A percentile compares a stretch with the other conserved stretches of the same genome.
phyloP scores from a whole-genome alignment of 2,888 invertebrate species.

The Rhagonycha fulva region DNA sequence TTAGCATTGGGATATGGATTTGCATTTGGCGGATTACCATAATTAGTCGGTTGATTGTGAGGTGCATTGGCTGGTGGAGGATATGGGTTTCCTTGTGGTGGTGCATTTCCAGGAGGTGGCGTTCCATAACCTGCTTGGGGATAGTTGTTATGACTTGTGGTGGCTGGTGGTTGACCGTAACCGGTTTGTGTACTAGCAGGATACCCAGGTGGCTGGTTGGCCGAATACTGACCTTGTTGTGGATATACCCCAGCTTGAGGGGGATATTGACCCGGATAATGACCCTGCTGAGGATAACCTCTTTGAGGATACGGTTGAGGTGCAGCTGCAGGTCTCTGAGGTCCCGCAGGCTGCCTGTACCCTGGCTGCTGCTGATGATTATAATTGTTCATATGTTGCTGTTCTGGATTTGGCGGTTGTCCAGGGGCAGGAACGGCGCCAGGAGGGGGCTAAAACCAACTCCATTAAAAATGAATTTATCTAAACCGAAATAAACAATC shows the following conservation, averaged over 20 bases:
- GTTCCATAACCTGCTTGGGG: slow-evolving; percentile 56
- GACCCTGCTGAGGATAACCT: slow-evolving; percentile 66
- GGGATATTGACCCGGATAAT: slow-evolving; percentile 67
- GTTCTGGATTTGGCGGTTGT: slow-evolving; percentile 46
- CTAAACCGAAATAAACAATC: slow-evolving; percentile 38
- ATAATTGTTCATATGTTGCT: slow-evolving; percentile 54
- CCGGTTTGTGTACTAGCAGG: slow-evolving; percentile 62
- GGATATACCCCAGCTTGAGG: slow-evolving; percentile 70
- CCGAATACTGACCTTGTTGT: slow-evolving; percentile 67
- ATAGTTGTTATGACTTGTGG: slow-evolving; percentile 61
- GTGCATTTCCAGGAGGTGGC: slow-evolving; percentile 46
- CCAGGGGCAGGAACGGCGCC: slow-evolving; percentile 54
- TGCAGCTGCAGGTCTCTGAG: slow-evolving; percentile 64
- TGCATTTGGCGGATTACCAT: slow-evolving; percentile 49
- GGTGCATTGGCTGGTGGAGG: slow-evolving; percentile 52
- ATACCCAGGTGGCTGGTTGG: slow-evolving; percentile 71
- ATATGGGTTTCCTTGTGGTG: slow-evolving; percentile 48
- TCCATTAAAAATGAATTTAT: background rate
- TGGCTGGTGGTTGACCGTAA: slow-evolving; percentile 66
- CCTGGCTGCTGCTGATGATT: slow-evolving; percentile 56
- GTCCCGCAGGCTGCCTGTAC: slow-evolving; percentile 59
- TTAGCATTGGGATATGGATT: slow-evolving; percentile 47
- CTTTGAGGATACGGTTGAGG: slow-evolving; percentile 70
- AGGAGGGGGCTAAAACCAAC: slow-evolving; percentile 59
- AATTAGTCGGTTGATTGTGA: slow-evolving; percentile 46